Evolutionary conservation across 2,888 invertebrate genomes (phyloP).

Genomic region (Amblyteles armatorius): DNA sequence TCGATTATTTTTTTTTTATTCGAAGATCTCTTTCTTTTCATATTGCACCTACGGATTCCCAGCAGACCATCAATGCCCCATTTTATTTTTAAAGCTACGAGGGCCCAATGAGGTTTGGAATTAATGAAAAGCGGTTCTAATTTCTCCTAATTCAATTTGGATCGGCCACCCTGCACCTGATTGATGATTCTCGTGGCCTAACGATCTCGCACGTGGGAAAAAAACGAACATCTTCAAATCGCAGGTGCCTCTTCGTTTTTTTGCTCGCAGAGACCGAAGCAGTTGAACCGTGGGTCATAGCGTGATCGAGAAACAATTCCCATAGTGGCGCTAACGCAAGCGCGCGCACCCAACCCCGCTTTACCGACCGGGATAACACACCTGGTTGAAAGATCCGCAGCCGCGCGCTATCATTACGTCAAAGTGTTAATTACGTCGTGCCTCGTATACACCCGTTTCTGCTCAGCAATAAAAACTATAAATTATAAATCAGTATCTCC

Average conservation of each 20-base stretch:
- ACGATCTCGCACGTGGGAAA: constrained; percentile 28
- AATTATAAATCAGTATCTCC: constrained; percentile 66
- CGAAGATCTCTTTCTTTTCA: not conserved
- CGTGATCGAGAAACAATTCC: constrained; percentile 55
- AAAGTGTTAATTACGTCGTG: constrained; percentile 71
- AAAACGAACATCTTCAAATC: constrained; percentile 10
- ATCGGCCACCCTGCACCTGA: constrained; percentile 23
- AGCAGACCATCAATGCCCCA: not conserved
- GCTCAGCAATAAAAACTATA: constrained; percentile 68
- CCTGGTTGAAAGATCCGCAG: constrained; percentile 40
- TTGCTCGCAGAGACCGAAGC: not conserved
- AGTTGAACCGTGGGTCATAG: constrained; percentile 17
- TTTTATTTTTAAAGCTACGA: not conserved
- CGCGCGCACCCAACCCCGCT: not conserved
- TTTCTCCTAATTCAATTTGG: constrained; percentile 41
- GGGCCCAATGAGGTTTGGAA: not conserved
- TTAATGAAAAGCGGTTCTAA: constrained; percentile 50
- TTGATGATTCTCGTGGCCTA: constrained; percentile 20
- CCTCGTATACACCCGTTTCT: constrained; percentile 20
- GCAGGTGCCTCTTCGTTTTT: constrained; percentile 46
- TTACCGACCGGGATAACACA: constrained; percentile 9
- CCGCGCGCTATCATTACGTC: constrained; percentile 55
- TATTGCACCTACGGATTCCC: not conserved
- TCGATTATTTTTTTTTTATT: not conserved
- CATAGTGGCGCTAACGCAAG: constrained; percentile 11